A percentile compares a stretch with the other conserved stretches of the same genome.
phyloP scores from a whole-genome alignment of 2,113 vertebrate species.

The Cyanoderma ruficeps region DNA sequence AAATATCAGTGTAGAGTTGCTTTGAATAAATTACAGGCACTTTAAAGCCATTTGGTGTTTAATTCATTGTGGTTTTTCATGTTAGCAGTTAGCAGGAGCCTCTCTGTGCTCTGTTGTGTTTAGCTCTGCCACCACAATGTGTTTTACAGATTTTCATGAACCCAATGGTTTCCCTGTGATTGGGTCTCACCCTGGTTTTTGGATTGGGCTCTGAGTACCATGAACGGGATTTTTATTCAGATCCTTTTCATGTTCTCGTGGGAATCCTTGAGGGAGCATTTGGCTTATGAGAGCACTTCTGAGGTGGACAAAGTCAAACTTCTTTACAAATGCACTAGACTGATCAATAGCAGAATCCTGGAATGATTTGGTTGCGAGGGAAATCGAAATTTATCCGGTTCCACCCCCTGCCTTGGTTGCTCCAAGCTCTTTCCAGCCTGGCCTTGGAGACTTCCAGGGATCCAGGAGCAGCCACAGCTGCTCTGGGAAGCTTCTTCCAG shows the following conservation, averaged over 20 bases:
- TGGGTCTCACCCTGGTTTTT: background rate
- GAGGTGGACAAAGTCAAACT: background rate
- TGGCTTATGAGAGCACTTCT: background rate
- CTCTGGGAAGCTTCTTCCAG: background rate
- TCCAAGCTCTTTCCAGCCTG: accelerated
- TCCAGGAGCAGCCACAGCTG: background rate
- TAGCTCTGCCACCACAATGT: background rate
- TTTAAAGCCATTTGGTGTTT: background rate
- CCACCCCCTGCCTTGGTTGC: background rate
- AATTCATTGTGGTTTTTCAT: background rate
- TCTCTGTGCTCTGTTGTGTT: background rate
- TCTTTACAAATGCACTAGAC: accelerated
- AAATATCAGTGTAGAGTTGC: background rate
- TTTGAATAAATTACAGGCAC: background rate
- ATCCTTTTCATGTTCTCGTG: background rate
- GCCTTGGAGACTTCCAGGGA: background rate
- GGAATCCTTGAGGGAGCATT: background rate
- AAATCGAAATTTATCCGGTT: background rate
- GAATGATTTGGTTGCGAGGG: background rate
- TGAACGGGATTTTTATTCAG: accelerated
- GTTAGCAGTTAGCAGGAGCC: background rate
- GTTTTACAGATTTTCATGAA: background rate
- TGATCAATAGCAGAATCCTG: background rate
- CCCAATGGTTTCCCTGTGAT: background rate
- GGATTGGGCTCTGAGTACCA: background rate